phyloP scores from a whole-genome alignment of 2,797 vertebrate species.

The Phaenicophaeus curvirostris region DNA sequence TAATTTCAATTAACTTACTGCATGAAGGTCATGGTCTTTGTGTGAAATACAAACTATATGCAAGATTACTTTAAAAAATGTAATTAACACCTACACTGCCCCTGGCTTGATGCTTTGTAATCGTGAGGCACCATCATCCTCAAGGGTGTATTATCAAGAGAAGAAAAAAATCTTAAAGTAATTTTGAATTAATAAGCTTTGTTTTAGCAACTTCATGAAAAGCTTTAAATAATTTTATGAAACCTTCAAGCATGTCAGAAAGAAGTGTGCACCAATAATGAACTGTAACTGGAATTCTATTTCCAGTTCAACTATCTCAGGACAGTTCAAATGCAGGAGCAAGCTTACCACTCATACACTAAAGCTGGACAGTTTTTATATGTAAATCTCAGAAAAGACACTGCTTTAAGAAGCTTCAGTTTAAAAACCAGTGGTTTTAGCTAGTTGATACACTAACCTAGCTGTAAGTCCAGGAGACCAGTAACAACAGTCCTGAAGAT shows the following conservation, averaged over 20 bases:
- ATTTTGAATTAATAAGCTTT: background rate
- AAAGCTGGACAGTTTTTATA: background rate
- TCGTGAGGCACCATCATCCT: background rate
- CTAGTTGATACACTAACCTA: background rate
- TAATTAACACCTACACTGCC: conserved; percentile 28
- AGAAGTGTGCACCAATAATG: background rate
- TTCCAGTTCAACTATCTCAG: background rate
- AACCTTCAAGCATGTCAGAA: background rate
- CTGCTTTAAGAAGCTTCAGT: background rate
- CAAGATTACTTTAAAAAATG: conserved; percentile 12
- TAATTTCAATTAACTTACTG: background rate
- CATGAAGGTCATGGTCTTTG: background rate
- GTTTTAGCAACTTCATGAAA: background rate
- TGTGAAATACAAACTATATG: conserved; percentile 8
- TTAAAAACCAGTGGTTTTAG: background rate
- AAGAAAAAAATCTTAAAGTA: background rate
- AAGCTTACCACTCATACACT: background rate
- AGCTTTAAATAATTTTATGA: background rate
- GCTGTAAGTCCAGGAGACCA: background rate
- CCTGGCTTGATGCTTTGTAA: background rate
- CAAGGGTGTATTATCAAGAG: background rate
- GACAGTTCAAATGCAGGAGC: background rate
- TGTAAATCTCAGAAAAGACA: background rate
- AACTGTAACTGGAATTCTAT: background rate
- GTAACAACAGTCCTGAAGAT: background rate